phyloP scores from a whole-genome alignment of 2,113 vertebrate genomes.

The Saguinus imperator region DNA sequence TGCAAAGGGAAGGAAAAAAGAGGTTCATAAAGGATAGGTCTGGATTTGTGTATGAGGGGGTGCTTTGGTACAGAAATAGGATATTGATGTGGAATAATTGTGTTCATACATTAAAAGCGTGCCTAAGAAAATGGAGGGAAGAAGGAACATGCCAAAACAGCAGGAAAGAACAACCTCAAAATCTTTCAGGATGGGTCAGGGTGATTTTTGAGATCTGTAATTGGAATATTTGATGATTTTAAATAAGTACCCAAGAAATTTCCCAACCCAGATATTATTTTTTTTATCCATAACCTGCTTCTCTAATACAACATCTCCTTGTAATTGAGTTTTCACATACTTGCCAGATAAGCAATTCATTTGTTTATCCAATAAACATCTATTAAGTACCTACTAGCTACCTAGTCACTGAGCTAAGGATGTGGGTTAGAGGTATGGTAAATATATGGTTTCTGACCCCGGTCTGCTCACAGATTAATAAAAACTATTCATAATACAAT shows the following conservation, averaged over 20 bases:
- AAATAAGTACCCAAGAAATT: slow-evolving; percentile 18
- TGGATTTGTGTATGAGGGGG: neutral
- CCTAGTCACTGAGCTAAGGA: slow-evolving; percentile 40
- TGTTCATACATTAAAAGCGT: neutral
- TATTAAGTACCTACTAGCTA: slow-evolving; percentile 17
- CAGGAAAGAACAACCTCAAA: slow-evolving; percentile 16
- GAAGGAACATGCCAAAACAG: neutral
- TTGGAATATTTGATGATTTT: slow-evolving; percentile 38
- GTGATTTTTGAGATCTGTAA: slow-evolving; percentile 40
- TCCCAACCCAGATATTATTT: neutral
- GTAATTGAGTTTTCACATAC: slow-evolving; percentile 35
- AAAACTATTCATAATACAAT: neutral
- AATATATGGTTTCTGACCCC: neutral
- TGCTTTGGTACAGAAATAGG: neutral
- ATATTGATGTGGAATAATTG: slow-evolving; percentile 16
- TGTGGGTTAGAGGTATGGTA: neutral
- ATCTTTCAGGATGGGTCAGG: neutral
- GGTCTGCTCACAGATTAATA: slow-evolving; percentile 4
- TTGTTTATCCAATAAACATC: neutral
- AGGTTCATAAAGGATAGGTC: neutral
- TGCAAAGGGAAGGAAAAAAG: neutral
- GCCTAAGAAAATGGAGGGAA: slow-evolving; percentile 5
- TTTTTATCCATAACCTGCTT: slow-evolving; percentile 23
- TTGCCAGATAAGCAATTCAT: neutral
- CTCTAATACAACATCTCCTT: neutral